These are phyloP conservation scores for Catagonus wagneri DNA, from an alignment of 2,113 vertebrate species.

Conservation along the genomic window DNA sequence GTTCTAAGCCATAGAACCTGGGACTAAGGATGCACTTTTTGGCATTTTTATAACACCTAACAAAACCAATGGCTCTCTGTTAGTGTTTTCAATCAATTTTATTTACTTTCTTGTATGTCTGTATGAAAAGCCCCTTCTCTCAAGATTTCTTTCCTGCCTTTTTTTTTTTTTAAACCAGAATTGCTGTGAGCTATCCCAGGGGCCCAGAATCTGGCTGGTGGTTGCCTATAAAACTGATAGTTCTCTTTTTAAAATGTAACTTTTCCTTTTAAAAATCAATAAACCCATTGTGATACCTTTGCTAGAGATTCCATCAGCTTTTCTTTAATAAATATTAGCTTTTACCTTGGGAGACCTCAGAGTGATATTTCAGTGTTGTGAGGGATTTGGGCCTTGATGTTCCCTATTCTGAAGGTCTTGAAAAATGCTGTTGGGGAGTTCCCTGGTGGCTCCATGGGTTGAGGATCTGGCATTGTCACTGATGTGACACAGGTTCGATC, in stretches of 20 bases:
- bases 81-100: slow-evolving; percentile 67
- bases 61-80: slow-evolving; percentile 64
- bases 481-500: too few relatives aligned
- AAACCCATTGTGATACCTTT: slow-evolving; percentile 60
- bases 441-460: too few relatives aligned
- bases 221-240: slow-evolving; percentile 63
- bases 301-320: slow-evolving; percentile 56
- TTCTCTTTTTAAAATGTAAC: slow-evolving; percentile 69
- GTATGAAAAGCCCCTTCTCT: slow-evolving; percentile 55
- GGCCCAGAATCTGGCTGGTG: slow-evolving; percentile 49
- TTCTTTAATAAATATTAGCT: slow-evolving; percentile 60
- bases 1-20: neutral
- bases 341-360: neutral
- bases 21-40: neutral
- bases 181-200: slow-evolving; percentile 53
- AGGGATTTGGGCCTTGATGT: neutral
- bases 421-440: neutral
- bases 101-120: slow-evolving; percentile 72
- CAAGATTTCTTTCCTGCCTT: neutral
- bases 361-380: neutral
- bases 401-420: neutral
- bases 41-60: slow-evolving; percentile 66
- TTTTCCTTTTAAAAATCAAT: slow-evolving; percentile 72
- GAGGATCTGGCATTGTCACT: too few relatives aligned
- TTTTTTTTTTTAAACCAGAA: neutral